Evolutionary conservation across 2,888 invertebrate species (phyloP), one percentile per base, ranked within the genome.

Genomic region (Stomorhina lunata): DNA sequence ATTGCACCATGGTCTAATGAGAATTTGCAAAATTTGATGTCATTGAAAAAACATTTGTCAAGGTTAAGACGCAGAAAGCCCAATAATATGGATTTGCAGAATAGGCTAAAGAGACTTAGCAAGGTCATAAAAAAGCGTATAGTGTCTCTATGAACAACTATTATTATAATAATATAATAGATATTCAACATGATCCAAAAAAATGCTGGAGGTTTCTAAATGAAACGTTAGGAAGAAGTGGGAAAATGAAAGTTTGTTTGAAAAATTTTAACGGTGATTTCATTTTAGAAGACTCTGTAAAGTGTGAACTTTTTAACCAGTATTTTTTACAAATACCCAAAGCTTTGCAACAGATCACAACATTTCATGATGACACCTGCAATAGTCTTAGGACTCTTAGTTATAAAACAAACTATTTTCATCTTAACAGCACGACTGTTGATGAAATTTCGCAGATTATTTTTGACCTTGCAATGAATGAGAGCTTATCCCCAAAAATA

Each of bases 91-190:
- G 15, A 63, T 22, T 6, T 61, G 3, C 15, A 12, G 1, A 27
- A 25, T 22, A 43, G n/a, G 43, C n/a, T 27, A 2, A 40, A 61
- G 10, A 25, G 27, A 10, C 22, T 37, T 7, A 22, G 20, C 9
- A 17, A 5, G 2, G 34, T 57, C 2, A 34, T 57, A 15, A 57
- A 17, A 29, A 32, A 15, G 61, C 43, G n/a, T 27, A 15, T 15
- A 63, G 15, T 32, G 48, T 32, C 17, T 65, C 22, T n/a, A 66
- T 50, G 37, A 66, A 66, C 17, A 53, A 50, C n/a, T 66, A 25
- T 25, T 50, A 66, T 22, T 34, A 5, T 22, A 5, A 25, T 9
- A 32, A 34, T 15, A 22, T 50, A 53, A 25, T 20, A 9, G 15
- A 34, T 5, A 22, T 66, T 4, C 32, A 37, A n/a, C 9, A 37